Evolutionary conservation across 2,888 invertebrate genomes (phyloP).

Genomic region (Drosophila melanosoma): DNA sequence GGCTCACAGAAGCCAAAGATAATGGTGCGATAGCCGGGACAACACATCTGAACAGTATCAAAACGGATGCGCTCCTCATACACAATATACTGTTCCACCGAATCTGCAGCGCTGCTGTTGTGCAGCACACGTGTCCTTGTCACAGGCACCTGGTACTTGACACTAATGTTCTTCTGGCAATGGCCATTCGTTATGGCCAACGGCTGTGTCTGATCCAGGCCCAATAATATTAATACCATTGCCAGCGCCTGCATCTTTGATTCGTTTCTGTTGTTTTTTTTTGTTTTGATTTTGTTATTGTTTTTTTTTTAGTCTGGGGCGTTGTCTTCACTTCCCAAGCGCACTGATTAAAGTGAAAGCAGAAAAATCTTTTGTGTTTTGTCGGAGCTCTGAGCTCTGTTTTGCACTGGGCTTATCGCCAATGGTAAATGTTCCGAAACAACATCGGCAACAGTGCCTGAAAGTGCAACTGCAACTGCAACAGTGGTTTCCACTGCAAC

Average conservation of each 20-base stretch:
- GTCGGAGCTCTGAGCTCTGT: conserved; percentile 16
- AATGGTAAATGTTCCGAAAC: conserved; percentile 5
- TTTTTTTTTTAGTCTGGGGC: neutral
- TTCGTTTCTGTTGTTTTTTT: no score
- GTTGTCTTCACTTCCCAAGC: conserved; percentile 20
- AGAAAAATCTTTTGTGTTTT: conserved; percentile 43
- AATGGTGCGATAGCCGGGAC: conserved; percentile 77
- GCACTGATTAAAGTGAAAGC: conserved; percentile 65
- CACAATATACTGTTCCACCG: conserved; percentile 61
- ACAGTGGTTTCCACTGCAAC: neutral
- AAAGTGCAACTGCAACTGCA: conserved; percentile 6
- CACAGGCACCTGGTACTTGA: conserved; percentile 81
- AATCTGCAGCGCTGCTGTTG: conserved; percentile 19
- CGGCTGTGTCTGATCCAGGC: conserved; percentile 23
- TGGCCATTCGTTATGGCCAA: conserved; percentile 78
- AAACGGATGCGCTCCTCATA: conserved; percentile 79
- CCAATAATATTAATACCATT: conserved; percentile 8
- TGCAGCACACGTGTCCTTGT: conserved; percentile 45
- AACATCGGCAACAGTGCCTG: neutral
- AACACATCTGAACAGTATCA: conserved; percentile 78
- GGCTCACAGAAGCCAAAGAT: conserved; percentile 83
- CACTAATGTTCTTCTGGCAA: conserved; percentile 80
- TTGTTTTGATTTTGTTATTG: neutral
- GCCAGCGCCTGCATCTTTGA: conserved; percentile 44
- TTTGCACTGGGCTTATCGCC: conserved; percentile 56